Evolutionary conservation across 2,113 vertebrate species (phyloP).

Genomic region (Montifringilla adamsi): DNA sequence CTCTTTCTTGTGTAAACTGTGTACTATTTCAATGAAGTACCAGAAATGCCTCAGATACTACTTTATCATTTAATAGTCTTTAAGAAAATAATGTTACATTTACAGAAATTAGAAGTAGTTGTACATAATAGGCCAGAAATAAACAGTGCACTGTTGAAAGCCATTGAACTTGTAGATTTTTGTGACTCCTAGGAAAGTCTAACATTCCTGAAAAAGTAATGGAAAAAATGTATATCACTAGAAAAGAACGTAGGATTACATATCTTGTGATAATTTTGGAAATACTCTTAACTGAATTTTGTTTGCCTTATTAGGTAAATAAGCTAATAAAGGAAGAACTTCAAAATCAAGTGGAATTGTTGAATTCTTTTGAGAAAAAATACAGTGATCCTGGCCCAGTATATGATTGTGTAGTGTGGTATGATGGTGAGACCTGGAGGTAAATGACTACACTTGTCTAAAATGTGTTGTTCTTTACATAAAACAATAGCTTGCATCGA

Average conservation of each 20-base stretch:
- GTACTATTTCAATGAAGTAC: background rate
- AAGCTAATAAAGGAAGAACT: conserved; percentile 94
- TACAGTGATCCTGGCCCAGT: conserved; percentile 96
- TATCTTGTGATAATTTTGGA: background rate
- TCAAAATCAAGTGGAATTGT: conserved; percentile 89
- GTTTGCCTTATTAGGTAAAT: conserved; percentile 68
- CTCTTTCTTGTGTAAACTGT: background rate
- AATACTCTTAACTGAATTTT: background rate
- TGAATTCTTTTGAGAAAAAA: conserved; percentile 95
- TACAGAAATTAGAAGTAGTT: background rate
- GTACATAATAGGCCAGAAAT: background rate
- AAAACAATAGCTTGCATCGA: background rate
- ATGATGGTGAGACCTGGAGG: conserved; percentile 92
- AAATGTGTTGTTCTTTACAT: background rate
- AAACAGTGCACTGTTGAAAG: background rate
- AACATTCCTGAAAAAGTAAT: background rate
- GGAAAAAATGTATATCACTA: background rate
- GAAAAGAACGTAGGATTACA: background rate
- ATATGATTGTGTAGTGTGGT: conserved; percentile 94
- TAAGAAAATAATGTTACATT: background rate
- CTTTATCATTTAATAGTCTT: background rate
- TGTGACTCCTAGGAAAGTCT: background rate
- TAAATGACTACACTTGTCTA: conserved; percentile 30
- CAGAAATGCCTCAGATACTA: background rate
- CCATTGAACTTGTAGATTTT: background rate